Evolutionary conservation across 2,797 vertebrate species (phyloP).

Genomic region (Acridotheres tristis): DNA sequence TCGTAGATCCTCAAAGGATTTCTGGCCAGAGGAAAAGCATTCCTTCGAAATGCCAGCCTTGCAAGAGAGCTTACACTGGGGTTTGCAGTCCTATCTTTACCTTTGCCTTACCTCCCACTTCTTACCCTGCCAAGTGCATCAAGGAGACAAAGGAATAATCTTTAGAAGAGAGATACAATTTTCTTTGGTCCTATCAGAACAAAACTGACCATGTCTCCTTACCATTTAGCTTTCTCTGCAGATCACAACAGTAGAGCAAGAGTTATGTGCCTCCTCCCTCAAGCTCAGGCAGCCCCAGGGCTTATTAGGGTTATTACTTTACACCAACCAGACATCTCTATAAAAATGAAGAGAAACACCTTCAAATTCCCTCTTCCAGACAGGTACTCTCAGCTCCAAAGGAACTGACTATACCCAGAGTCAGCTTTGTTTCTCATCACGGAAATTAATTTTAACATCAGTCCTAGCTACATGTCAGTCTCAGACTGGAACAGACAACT

Average conservation of each 20-base stretch:
- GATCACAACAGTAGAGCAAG: background rate
- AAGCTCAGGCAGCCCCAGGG: background rate
- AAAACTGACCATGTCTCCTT: background rate
- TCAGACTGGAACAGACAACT: background rate
- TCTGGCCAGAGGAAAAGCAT: background rate
- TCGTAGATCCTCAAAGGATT: background rate
- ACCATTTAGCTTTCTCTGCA: background rate
- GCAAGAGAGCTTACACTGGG: background rate
- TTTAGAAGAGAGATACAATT: background rate
- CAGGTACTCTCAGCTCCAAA: background rate
- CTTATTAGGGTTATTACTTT: background rate
- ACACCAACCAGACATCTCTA: background rate
- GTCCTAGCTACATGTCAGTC: background rate
- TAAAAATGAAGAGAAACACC: background rate
- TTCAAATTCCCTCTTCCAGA: background rate
- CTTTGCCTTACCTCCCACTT: background rate
- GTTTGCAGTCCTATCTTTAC: background rate
- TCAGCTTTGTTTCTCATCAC: background rate
- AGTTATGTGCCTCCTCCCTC: background rate
- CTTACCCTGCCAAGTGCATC: background rate
- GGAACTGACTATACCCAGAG: background rate
- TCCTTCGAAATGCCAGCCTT: background rate
- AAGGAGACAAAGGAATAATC: background rate
- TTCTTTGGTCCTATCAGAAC: background rate
- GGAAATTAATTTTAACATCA: background rate